Conservation (phyloP, 2,888 invertebrate species). For the Caenorhabditis plicata region DNA sequence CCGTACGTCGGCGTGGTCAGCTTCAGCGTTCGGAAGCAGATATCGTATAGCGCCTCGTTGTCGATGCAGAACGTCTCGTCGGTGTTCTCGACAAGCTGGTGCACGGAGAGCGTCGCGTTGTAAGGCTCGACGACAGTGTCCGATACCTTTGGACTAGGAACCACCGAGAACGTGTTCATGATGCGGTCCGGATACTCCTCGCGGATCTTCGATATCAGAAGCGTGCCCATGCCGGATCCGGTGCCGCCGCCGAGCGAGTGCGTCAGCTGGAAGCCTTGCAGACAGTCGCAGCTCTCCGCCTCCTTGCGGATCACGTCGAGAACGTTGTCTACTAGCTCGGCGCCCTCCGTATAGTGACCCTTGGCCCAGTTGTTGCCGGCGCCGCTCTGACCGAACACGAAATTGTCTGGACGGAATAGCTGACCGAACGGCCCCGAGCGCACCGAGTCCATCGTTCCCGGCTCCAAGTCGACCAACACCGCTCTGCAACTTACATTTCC, state of each 20-base stretch:
- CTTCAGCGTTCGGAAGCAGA: conserved; percentile 71
- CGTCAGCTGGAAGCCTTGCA: conserved; percentile 79
- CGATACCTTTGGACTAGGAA: conserved; percentile 78
- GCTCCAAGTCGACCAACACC: conserved; percentile 89
- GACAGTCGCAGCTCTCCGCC: conserved; percentile 54
- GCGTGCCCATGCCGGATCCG: conserved; percentile 83
- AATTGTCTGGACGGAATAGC: conserved; percentile 83
- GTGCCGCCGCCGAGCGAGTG: conserved; percentile 83
- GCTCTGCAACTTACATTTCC: conserved; percentile 71
- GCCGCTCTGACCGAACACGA: conserved; percentile 79
- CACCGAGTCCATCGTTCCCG: conserved; percentile 95
- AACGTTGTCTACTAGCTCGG: conserved; percentile 71
- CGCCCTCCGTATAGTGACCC: conserved; percentile 89
- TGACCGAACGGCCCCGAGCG: conserved; percentile 89
- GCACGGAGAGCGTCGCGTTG: conserved; percentile 70
- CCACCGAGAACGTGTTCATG: conserved; percentile 93
- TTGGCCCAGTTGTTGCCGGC: conserved; percentile 86
- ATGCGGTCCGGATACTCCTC: conserved; percentile 96
- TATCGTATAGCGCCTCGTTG: conserved; percentile 70
- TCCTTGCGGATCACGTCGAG: conserved; percentile 74
- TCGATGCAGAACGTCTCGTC: conserved; percentile 69
- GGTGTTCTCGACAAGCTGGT: conserved; percentile 67
- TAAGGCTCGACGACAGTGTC: conserved; percentile 61
- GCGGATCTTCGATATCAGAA: conserved; percentile 89
- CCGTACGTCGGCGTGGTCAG: conserved; percentile 79